Evolutionary conservation across 1,140 invertebrate genomes (phyloP).

Genomic region (Drosophila melanogaster): Release_6_plus_ISO1_MT NT_033777.3:26950001-26950500

Average conservation of each 20-base stretch:
- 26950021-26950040: constrained; percentile 23
- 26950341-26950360: constrained; percentile 69
- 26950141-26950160: constrained; percentile 41
- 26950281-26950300: constrained; percentile 41
- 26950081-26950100: constrained; percentile 66
- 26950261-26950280: constrained; percentile 53
- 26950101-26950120: constrained; percentile 28
- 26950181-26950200: constrained; percentile 4
- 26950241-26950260: constrained; percentile 30
- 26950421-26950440: constrained; percentile 92
- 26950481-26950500: constrained; percentile 90
- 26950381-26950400: constrained; percentile 35
- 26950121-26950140: constrained; percentile 28
- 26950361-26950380: constrained; percentile 43
- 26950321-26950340: constrained; percentile 70
- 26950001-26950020: constrained; percentile 42
- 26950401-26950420: constrained; percentile 10
- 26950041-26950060: constrained; percentile 30
- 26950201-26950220: constrained; percentile 11
- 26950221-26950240: constrained; percentile 38
- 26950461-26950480: constrained; percentile 93
- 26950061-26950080: constrained; percentile 72
- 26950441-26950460: constrained; percentile 96
- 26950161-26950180: constrained; percentile 34
- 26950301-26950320: constrained; percentile 65